These are phyloP conservation scores for Pharmacophagus antenor DNA, from an alignment of 2,888 invertebrate genomes.

Conservation along the genomic window DNA sequence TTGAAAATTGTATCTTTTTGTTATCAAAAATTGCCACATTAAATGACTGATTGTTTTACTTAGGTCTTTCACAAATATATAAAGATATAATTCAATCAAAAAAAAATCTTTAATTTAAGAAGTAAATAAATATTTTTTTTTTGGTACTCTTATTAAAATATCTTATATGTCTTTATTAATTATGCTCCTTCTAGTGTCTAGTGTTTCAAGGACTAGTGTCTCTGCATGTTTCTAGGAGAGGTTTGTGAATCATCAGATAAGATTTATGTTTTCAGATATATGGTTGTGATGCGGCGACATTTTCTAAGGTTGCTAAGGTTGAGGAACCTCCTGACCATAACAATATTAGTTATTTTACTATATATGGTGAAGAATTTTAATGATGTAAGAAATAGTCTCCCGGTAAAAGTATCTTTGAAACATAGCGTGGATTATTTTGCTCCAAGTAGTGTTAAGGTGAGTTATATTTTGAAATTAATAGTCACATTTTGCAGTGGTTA, in stretches of 20 bases:
- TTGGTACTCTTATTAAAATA: too few species aligned
- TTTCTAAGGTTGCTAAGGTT: conserved; percentile 52
- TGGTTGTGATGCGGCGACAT: conserved; percentile 47
- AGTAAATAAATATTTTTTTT: too few species aligned
- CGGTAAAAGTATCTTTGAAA: conserved; percentile 33
- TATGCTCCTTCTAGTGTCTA: too few species aligned
- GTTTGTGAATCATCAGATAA: too few species aligned
- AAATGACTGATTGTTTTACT: neutral
- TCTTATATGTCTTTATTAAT: too few species aligned
- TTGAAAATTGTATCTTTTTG: neutral
- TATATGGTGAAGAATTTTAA: conserved; percentile 49
- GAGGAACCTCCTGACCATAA: conserved; percentile 55
- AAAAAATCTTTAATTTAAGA: too few species aligned
- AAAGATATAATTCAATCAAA: too few species aligned
- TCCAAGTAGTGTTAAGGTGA: conserved; percentile 54
- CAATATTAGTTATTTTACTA: conserved; percentile 50
- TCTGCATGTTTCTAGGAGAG: too few species aligned
- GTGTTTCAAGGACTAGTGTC: too few species aligned
- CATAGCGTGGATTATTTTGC: conserved; percentile 46
- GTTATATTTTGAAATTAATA: neutral
- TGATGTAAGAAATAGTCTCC: conserved; percentile 36
- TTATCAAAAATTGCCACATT: too few species aligned
- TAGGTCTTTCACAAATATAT: neutral
- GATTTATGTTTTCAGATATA: conserved; percentile 33
- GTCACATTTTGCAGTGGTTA: too few species aligned